Conservation (phyloP, 2,888 invertebrate species). For the Dysmachus trigonus region DNA sequence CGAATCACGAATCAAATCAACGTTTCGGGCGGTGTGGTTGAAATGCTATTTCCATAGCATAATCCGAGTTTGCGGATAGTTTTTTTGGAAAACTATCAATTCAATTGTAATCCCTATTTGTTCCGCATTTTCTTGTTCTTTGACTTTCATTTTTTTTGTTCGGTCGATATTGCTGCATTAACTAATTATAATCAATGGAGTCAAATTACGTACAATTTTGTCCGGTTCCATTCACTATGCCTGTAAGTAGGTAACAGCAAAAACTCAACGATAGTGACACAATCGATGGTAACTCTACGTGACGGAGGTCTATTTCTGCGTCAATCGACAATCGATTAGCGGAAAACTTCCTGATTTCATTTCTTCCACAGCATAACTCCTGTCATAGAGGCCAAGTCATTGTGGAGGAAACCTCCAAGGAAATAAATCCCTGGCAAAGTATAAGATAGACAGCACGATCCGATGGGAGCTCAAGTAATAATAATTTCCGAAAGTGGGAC, state of each 20-base stretch:
- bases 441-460: background rate
- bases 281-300: background rate
- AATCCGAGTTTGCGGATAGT: no score
- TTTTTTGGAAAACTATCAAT: no score
- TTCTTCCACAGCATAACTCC: background rate
- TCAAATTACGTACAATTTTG: background rate
- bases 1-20: no score
- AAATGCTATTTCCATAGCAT: no score
- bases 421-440: background rate
- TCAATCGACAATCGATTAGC: constrained; percentile 1
- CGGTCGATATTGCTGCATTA: background rate
- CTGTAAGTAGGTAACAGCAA: background rate
- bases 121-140: background rate
- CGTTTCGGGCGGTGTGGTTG: no score
- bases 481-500: constrained; percentile 23
- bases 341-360: constrained; percentile 18
- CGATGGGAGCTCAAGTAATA: constrained; percentile 5
- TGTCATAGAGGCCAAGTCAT: background rate
- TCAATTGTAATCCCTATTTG: background rate
- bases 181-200: background rate
- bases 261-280: background rate
- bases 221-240: background rate
- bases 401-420: constrained; percentile 7
- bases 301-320: background rate
- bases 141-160: background rate